Evolutionary conservation across 2,113 vertebrate genomes (phyloP).

Genomic region (Cheilinus undulatus): DNA sequence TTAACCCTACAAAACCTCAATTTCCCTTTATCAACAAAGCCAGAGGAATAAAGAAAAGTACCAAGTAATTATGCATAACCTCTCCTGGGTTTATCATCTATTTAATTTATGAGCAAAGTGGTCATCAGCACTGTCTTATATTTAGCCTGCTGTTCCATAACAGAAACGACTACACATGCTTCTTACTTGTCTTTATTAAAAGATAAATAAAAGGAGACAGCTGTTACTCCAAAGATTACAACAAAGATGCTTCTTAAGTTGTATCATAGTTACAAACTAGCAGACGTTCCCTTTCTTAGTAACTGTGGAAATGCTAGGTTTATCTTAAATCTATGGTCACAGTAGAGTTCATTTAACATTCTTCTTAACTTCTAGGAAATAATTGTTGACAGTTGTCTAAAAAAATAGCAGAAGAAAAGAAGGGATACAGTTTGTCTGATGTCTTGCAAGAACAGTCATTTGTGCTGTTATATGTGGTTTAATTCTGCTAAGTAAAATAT

Average conservation of each 20-base stretch:
- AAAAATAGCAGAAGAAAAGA: not conserved
- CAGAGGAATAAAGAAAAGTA: not conserved
- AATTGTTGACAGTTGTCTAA: too few relatives aligned
- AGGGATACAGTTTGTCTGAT: not conserved
- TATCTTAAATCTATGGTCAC: too few relatives aligned
- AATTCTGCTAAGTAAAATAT: too few relatives aligned
- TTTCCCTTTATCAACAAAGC: not conserved
- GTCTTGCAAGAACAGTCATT: not conserved
- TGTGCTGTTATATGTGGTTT: not conserved
- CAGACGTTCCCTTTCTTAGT: too few relatives aligned
- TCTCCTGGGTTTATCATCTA: not conserved
- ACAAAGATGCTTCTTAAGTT: not conserved
- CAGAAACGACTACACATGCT: not conserved
- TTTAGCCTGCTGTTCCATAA: not conserved
- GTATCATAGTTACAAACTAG: not conserved
- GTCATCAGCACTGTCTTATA: not conserved
- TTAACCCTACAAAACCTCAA: not conserved
- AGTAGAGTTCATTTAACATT: too few relatives aligned
- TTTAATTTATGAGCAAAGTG: not conserved
- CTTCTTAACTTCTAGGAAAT: too few relatives aligned
- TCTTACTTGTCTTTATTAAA: slow-evolving; percentile 1
- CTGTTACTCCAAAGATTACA: not conserved
- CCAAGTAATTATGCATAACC: not conserved
- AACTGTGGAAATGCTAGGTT: too few relatives aligned
- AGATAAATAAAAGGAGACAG: not conserved